Conservation (phyloP, 2,888 invertebrate genomes). For the Ligdia adustata region DNA sequence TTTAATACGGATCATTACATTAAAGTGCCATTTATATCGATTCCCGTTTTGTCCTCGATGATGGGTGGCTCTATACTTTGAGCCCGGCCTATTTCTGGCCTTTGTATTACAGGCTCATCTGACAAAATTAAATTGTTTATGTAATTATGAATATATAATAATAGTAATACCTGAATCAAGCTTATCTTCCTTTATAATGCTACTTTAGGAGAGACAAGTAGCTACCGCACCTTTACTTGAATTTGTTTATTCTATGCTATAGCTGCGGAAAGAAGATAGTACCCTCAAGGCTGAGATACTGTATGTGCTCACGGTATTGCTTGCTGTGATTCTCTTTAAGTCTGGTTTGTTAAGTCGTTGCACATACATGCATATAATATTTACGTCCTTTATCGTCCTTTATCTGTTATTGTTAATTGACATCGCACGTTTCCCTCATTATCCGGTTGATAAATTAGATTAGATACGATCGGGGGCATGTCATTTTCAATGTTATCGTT, state of each 20-base stretch:
- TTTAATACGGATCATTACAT: too few relatives aligned
- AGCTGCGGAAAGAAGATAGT: conserved; percentile 30
- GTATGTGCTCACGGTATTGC: conserved; percentile 33
- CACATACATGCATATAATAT: conserved; percentile 14
- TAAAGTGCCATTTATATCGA: conserved; percentile 52
- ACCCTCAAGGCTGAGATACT: conserved; percentile 31
- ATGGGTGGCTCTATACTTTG: conserved; percentile 36
- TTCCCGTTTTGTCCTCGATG: conserved; percentile 51
- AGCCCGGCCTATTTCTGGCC: conserved; percentile 39
- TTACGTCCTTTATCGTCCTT: conserved; percentile 27
- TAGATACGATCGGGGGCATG: conserved; percentile 39
- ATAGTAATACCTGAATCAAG: too few relatives aligned
- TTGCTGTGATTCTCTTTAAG: conserved; percentile 34
- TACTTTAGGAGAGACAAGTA: not conserved
- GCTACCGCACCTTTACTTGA: too few relatives aligned
- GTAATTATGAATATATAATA: too few relatives aligned
- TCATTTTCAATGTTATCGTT: conserved; percentile 44
- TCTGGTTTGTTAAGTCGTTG: conserved; percentile 29
- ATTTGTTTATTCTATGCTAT: conserved; percentile 4
- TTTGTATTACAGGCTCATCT: conserved; percentile 44
- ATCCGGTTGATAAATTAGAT: conserved; percentile 31
- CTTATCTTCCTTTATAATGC: too few relatives aligned
- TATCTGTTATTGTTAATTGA: conserved; percentile 36
- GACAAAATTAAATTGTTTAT: conserved; percentile 35
- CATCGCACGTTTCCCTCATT: conserved; percentile 40